phyloP scores from a whole-genome alignment of 2,113 vertebrate genomes.

The Malurus cyaneus region DNA sequence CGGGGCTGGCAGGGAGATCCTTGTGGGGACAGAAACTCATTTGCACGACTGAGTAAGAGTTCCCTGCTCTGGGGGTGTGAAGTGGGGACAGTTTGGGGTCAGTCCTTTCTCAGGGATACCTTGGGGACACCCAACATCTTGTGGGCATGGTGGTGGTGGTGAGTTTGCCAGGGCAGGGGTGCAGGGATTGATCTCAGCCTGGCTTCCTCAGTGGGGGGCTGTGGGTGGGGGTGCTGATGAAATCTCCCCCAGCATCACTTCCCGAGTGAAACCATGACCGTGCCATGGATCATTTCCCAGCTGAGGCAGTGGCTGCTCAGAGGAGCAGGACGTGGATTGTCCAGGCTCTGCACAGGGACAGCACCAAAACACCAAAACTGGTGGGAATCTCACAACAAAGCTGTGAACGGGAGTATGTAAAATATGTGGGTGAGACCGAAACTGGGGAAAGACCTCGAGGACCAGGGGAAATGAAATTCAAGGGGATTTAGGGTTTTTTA shows the following conservation, averaged over 20 bases:
- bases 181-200: not conserved
- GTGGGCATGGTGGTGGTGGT: fast-evolving
- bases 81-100: not conserved
- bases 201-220: not conserved
- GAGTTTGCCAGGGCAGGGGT: not conserved
- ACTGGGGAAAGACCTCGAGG: not conserved
- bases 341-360: fast-evolving
- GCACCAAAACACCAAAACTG: not conserved
- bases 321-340: not conserved
- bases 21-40: not conserved
- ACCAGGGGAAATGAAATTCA: not conserved
- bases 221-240: not conserved
- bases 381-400: not conserved
- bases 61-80: fast-evolving
- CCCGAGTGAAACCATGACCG: fast-evolving
- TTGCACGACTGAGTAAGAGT: not conserved
- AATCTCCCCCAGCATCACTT: not conserved
- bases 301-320: not conserved
- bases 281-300: not conserved
- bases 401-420: not conserved
- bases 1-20: not conserved
- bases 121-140: not conserved
- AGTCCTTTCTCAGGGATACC: not conserved
- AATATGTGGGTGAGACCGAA: not conserved
- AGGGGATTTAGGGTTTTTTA: not conserved